These are phyloP conservation scores for Epiblema foenella DNA, from an alignment of 2,888 invertebrate genomes.

Conservation along the genomic window DNA sequence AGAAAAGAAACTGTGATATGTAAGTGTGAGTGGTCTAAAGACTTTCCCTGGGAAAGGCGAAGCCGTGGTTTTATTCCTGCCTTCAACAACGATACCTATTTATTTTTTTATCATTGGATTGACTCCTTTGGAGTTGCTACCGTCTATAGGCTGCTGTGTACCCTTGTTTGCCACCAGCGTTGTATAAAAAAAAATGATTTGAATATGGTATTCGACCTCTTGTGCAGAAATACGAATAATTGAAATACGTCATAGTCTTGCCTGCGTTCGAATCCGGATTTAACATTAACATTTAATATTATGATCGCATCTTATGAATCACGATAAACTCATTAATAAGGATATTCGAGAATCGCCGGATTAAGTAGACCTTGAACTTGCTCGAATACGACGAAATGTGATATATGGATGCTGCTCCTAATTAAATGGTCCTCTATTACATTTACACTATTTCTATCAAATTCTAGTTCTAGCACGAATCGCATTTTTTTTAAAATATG, in stretches of 20 bases:
- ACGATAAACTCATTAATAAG: background rate
- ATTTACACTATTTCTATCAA: background rate
- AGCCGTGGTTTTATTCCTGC: too few relatives aligned
- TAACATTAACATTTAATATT: slow-evolving; percentile 5
- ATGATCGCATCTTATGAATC: slow-evolving; percentile 13
- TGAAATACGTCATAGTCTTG: slow-evolving; percentile 4
- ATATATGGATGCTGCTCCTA: background rate
- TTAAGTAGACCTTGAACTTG: slow-evolving; percentile 28
- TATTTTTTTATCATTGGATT: too few relatives aligned
- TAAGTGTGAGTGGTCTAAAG: too few relatives aligned
- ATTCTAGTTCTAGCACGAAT: background rate
- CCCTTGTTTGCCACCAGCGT: too few relatives aligned
- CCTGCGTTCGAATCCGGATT: background rate
- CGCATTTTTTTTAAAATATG: background rate
- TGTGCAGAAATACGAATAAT: background rate
- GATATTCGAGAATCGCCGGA: slow-evolving; percentile 12
- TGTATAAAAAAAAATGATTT: too few relatives aligned
- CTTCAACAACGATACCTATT: too few relatives aligned
- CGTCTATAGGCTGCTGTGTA: too few relatives aligned
- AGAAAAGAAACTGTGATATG: too few relatives aligned
- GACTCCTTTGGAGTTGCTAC: too few relatives aligned
- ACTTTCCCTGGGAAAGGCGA: too few relatives aligned
- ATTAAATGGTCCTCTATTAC: background rate
- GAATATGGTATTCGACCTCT: background rate
- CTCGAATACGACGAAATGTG: slow-evolving; percentile 12